Evolutionary conservation across 2,888 invertebrate genomes (phyloP).

Genomic region (Copidosoma aretas): DNA sequence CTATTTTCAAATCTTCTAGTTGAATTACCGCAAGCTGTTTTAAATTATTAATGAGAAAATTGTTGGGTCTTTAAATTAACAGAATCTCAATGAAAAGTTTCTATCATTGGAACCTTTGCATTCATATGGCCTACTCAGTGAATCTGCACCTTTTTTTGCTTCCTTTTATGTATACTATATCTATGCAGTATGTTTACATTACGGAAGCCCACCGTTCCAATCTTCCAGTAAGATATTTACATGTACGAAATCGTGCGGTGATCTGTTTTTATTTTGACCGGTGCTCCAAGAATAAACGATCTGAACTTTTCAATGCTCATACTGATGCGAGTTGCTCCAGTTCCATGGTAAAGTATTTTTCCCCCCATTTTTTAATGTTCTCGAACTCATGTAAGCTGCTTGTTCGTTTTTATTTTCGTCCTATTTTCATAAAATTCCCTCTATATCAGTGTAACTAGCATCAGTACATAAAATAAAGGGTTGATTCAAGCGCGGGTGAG

Average conservation of each 20-base stretch:
- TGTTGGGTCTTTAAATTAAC: not conserved
- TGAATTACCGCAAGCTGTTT: not conserved
- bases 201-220: not conserved
- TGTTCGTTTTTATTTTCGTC: no score
- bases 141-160: no score
- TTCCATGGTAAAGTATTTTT: conserved; percentile 2
- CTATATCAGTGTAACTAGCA: no score
- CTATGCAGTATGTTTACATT: not conserved
- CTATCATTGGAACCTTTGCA: not conserved
- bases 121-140: no score
- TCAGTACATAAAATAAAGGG: no score
- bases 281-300: no score
- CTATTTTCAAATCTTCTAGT: not conserved
- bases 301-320: not conserved
- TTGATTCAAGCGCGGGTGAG: no score
- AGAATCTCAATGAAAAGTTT: not conserved
- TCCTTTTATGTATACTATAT: no score
- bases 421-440: no score
- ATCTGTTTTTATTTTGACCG: no score
- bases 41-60: not conserved
- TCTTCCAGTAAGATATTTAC: not conserved
- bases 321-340: not conserved
- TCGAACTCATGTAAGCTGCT: no score
- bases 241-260: not conserved
- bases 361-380: no score